Evolutionary conservation across 2,888 invertebrate genomes (phyloP).

Genomic region (Phaedon cochleariae): DNA sequence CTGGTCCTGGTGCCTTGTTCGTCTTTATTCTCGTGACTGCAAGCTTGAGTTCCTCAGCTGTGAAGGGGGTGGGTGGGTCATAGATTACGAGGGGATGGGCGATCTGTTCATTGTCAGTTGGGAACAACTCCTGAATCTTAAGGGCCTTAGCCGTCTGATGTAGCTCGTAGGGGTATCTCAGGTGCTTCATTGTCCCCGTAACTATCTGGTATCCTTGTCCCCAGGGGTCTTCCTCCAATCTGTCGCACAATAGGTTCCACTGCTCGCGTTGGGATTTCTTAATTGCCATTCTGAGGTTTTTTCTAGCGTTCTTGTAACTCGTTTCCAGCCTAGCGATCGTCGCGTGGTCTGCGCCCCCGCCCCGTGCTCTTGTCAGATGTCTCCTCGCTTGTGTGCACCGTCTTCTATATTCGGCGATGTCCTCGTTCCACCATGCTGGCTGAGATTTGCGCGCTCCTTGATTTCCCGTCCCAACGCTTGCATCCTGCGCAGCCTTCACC

Average conservation of each 20-base stretch:
- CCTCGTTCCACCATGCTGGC: background rate
- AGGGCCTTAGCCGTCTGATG: too few species aligned
- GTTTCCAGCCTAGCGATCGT: background rate
- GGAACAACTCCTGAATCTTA: background rate
- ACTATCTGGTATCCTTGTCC: conserved; percentile 6
- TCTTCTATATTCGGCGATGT: background rate
- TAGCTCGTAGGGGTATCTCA: too few species aligned
- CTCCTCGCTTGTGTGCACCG: background rate
- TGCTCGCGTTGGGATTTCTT: background rate
- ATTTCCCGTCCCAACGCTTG: background rate
- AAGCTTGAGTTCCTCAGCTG: background rate
- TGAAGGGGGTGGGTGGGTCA: conserved; percentile 19
- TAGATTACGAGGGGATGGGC: background rate
- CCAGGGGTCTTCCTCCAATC: conserved; percentile 7
- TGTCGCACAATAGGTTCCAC: background rate
- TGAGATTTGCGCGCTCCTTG: background rate
- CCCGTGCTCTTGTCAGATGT: background rate
- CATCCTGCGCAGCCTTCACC: background rate
- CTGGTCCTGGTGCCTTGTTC: background rate
- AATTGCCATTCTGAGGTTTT: background rate
- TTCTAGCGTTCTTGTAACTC: background rate
- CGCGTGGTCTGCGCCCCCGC: too few species aligned
- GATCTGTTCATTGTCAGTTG: background rate
- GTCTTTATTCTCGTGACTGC: background rate
- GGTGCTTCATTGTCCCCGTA: background rate